A percentile compares a stretch with the other conserved stretches of the same genome.
Conservation (phyloP, 2,113 vertebrate species). For the Malurus alboscapulatus region DNA sequence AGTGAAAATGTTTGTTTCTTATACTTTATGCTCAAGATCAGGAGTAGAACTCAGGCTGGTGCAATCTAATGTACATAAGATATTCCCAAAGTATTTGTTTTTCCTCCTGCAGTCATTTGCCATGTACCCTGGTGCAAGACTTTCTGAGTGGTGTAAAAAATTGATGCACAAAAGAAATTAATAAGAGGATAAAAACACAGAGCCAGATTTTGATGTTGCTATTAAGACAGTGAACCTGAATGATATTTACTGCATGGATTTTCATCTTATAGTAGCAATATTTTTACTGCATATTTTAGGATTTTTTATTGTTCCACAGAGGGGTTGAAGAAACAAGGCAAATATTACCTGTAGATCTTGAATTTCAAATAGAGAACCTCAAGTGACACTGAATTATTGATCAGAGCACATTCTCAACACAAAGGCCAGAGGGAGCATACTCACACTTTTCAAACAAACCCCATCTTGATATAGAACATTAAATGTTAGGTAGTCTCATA, state of each 20-base stretch:
- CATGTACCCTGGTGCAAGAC: background rate
- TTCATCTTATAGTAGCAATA: background rate
- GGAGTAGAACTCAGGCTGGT: background rate
- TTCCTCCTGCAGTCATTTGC: background rate
- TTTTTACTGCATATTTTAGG: background rate
- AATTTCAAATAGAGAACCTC: constrained; percentile 29
- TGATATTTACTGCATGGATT: background rate
- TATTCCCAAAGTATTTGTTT: background rate
- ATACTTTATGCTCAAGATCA: background rate
- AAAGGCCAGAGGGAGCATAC: background rate
- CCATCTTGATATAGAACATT: background rate
- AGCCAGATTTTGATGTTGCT: background rate
- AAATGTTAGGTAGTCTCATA: background rate
- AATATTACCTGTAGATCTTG: background rate
- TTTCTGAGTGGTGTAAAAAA: background rate
- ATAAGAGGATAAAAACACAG: background rate
- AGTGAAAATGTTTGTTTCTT: background rate
- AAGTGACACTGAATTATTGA: background rate
- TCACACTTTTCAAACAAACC: background rate
- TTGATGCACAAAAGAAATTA: background rate
- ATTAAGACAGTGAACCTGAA: background rate
- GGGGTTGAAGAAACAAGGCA: background rate
- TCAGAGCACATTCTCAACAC: background rate
- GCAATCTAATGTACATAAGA: accelerated
- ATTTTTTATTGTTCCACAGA: background rate